These are phyloP conservation scores for Notothenia coriiceps DNA, from an alignment of 2,113 vertebrate genomes.

Conservation along the genomic window DNA sequence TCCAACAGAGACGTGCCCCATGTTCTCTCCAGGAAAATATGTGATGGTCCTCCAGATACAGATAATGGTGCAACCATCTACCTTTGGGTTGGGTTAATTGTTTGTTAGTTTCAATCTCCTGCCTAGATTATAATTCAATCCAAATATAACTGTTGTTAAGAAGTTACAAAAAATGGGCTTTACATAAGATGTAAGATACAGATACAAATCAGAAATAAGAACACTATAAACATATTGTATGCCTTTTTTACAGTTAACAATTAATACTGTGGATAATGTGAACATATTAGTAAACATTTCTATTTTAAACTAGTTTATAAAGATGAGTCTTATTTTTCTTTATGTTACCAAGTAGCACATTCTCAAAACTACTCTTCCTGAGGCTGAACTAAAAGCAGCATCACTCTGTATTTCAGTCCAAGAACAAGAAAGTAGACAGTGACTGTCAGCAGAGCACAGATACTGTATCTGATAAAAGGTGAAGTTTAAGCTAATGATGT, in stretches of 20 bases:
- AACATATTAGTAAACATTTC: too few relatives aligned
- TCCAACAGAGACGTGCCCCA: constrained; percentile 19
- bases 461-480: too few relatives aligned
- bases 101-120: constrained; percentile 5
- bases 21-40: constrained; percentile 10
- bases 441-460: not conserved
- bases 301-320: too few relatives aligned
- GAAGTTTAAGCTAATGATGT: too few relatives aligned
- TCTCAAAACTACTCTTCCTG: too few relatives aligned
- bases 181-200: not conserved
- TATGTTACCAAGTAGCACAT: too few relatives aligned
- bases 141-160: not conserved
- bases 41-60: constrained; percentile 31
- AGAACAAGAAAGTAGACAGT: not conserved
- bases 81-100: too few relatives aligned
- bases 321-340: too few relatives aligned
- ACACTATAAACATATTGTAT: not conserved
- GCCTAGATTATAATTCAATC: not conserved
- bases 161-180: not conserved
- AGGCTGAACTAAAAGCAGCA: not conserved
- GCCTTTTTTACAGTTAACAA: not conserved
- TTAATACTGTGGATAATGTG: not conserved
- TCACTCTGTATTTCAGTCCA: not conserved
- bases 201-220: not conserved
- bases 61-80: not conserved